A percentile compares a stretch with the other conserved stretches of the same genome.
Evolutionary conservation across 2,113 vertebrate species (phyloP).

Genomic region (Gymnarchus niloticus): DNA sequence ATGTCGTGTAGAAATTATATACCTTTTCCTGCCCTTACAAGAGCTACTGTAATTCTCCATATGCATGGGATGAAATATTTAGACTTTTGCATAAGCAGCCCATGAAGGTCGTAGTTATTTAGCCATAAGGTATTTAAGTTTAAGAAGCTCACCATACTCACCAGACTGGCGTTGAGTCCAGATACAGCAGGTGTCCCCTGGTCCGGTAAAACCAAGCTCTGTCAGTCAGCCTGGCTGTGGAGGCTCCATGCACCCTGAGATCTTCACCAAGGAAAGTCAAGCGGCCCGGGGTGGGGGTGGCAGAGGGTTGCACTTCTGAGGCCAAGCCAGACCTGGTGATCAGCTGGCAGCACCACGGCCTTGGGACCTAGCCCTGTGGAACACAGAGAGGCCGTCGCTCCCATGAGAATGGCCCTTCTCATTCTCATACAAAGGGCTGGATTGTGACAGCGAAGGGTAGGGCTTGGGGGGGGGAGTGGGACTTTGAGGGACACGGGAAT

Average conservation of each 20-base stretch:
- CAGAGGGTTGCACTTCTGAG: neutral
- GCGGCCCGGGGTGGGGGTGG: neutral
- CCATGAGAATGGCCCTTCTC: slow-evolving; percentile 59
- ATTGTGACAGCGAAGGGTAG: slow-evolving; percentile 51
- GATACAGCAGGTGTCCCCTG: neutral
- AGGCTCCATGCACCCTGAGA: neutral
- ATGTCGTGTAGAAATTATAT: neutral
- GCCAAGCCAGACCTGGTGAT: slow-evolving; percentile 26
- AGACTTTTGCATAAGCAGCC: neutral
- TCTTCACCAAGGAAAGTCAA: neutral
- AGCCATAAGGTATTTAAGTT: neutral
- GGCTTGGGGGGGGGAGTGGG: slow-evolving; percentile 29
- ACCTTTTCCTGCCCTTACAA: neutral
- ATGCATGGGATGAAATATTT: neutral
- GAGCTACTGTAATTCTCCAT: neutral
- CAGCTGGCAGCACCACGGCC: slow-evolving; percentile 32
- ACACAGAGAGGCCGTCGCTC: slow-evolving; percentile 51
- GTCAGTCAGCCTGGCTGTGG: neutral
- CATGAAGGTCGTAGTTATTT: neutral
- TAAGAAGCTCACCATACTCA: neutral
- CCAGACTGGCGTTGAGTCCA: neutral
- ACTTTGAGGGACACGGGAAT: slow-evolving; percentile 14
- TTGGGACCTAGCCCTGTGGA: slow-evolving; percentile 51
- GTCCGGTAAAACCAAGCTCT: neutral
- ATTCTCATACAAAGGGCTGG: slow-evolving; percentile 55